Conservation (phyloP, 2,113 vertebrate genomes). For the Nothobranchius kuhntae region DNA sequence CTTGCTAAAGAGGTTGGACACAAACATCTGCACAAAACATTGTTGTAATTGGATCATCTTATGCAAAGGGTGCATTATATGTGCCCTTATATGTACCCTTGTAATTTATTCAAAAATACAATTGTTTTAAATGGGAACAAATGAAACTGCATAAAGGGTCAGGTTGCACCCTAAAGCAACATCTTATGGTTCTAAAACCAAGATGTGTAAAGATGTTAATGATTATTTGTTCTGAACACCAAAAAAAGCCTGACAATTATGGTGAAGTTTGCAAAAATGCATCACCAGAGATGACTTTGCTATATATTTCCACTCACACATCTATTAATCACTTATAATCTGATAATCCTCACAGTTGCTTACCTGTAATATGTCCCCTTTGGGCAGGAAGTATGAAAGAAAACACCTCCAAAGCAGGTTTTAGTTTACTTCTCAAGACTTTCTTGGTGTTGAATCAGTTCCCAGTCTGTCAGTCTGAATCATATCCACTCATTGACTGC, state of each 20-base stretch:
- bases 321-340: slow-evolving; percentile 51
- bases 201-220: background rate
- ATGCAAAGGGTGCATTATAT: too few relatives aligned
- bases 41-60: too few relatives aligned
- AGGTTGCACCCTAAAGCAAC: background rate
- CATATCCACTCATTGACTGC: slow-evolving; percentile 21
- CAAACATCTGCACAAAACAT: too few relatives aligned
- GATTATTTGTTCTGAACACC: background rate
- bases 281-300: background rate
- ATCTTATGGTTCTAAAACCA: background rate
- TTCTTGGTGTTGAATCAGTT: slow-evolving; percentile 31
- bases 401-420: slow-evolving; percentile 20
- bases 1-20: too few relatives aligned
- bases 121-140: too few relatives aligned
- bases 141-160: too few relatives aligned
- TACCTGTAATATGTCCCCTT: slow-evolving; percentile 63
- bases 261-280: slow-evolving; percentile 5
- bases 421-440: slow-evolving; percentile 24
- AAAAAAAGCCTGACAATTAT: background rate
- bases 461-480: slow-evolving; percentile 40
- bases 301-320: slow-evolving; percentile 26
- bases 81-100: too few relatives aligned
- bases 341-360: slow-evolving; percentile 67
- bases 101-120: too few relatives aligned
- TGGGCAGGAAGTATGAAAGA: slow-evolving; percentile 35